phyloP scores from a whole-genome alignment of 1,140 invertebrate genomes.

The Drosophila hydei region DNA sequence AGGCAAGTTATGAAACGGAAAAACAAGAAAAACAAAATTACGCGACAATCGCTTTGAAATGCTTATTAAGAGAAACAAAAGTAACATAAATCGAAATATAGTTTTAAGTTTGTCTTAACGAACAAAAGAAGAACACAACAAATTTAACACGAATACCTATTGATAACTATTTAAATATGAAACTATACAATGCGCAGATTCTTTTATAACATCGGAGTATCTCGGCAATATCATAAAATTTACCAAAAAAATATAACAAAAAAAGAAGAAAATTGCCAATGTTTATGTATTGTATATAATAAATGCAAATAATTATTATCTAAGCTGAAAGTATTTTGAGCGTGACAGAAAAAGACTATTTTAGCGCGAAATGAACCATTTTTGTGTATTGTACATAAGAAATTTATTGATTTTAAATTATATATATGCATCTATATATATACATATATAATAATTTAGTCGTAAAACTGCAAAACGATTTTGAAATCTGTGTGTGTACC shows the following conservation, averaged over 20 bases:
- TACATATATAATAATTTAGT: slow-evolving; percentile 55
- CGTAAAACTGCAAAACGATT: slow-evolving; percentile 72
- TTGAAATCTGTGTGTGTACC: slow-evolving; percentile 79
- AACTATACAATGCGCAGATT: slow-evolving; percentile 66
- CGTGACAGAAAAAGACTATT: slow-evolving; percentile 72
- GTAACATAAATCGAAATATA: slow-evolving; percentile 52
- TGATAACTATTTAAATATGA: slow-evolving; percentile 58
- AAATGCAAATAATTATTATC: slow-evolving; percentile 63
- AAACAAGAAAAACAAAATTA: slow-evolving; percentile 48
- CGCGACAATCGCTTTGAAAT: slow-evolving; percentile 81
- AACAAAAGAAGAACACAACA: slow-evolving; percentile 10
- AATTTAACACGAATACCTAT: slow-evolving; percentile 14
- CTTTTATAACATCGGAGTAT: slow-evolving; percentile 37
- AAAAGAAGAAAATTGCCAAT: slow-evolving; percentile 45
- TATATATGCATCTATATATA: slow-evolving; percentile 52
- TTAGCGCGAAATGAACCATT: slow-evolving; percentile 72
- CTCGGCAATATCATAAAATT: slow-evolving; percentile 51
- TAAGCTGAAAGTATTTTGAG: slow-evolving; percentile 70
- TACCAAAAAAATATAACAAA: slow-evolving; percentile 50
- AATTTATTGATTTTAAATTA: slow-evolving; percentile 77
- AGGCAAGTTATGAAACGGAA: slow-evolving; percentile 61
- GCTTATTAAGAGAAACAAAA: slow-evolving; percentile 54
- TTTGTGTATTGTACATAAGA: slow-evolving; percentile 79
- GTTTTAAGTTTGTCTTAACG: slow-evolving; percentile 50
- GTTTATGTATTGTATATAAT: slow-evolving; percentile 74